These are phyloP conservation scores for Drosophila persimilis DNA, from an alignment of 1,140 invertebrate genomes.

Conservation along the genomic window DNA sequence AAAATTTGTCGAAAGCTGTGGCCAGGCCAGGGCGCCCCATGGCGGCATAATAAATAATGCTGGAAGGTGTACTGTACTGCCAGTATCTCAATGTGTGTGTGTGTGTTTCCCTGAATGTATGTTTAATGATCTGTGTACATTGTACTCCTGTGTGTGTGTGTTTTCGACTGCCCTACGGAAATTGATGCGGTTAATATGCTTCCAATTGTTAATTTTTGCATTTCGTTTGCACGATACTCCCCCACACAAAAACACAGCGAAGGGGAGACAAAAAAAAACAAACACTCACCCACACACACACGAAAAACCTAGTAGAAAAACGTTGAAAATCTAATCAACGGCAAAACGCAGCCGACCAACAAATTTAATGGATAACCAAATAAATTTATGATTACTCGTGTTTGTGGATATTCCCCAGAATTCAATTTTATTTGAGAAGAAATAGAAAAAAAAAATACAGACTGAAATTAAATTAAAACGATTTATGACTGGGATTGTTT, in stretches of 20 bases:
- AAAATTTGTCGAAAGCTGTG: slow-evolving; percentile 79
- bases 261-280: not conserved
- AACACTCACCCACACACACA: not conserved
- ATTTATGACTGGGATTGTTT: too few species aligned
- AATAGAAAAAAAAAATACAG: too few species aligned
- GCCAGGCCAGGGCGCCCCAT: slow-evolving; percentile 55
- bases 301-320: slow-evolving; percentile 34
- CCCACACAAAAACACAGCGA: slow-evolving; percentile 13
- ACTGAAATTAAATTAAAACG: too few species aligned
- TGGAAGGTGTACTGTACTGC: slow-evolving; percentile 22
- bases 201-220: slow-evolving; percentile 68
- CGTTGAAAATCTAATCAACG: slow-evolving; percentile 44
- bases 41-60: slow-evolving; percentile 68
- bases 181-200: slow-evolving; percentile 77
- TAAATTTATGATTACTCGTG: slow-evolving; percentile 30
- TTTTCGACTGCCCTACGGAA: slow-evolving; percentile 31
- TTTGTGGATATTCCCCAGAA: too few species aligned
- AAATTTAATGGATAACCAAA: slow-evolving; percentile 47
- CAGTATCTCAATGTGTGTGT: slow-evolving; percentile 1
- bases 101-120: slow-evolving; percentile 34
- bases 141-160: slow-evolving; percentile 11
- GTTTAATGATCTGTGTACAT: slow-evolving; percentile 65
- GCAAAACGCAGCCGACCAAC: slow-evolving; percentile 31
- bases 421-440: too few species aligned
- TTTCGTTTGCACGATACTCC: slow-evolving; percentile 32